A percentile compares a stretch with the other conserved stretches of the same genome.
phyloP scores from a whole-genome alignment of 2,797 vertebrate genomes.

The Rhynchotus rufescens region DNA sequence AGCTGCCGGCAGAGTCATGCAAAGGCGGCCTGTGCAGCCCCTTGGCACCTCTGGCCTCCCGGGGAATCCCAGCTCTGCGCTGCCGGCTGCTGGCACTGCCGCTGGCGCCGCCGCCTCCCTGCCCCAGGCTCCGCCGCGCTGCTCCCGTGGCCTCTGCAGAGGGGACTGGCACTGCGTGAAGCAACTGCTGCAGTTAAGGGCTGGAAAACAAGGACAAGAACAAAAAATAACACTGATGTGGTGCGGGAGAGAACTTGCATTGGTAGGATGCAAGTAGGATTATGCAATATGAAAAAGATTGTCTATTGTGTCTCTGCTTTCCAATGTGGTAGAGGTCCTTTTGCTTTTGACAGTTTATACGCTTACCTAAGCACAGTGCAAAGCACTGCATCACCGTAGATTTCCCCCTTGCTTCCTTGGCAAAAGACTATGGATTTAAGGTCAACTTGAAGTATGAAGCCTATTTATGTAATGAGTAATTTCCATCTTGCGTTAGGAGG shows the following conservation, averaged over 20 bases:
- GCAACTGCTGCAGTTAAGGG: neutral
- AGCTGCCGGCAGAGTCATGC: neutral
- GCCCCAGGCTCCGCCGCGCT: neutral
- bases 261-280: neutral
- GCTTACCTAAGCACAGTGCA: neutral
- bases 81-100: too few species aligned
- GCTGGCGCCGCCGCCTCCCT: neutral
- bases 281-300: neutral
- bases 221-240: neutral
- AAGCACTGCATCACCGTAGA: neutral
- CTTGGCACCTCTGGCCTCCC: neutral
- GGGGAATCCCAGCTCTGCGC: neutral
- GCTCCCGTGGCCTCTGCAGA: slow-evolving; percentile 33
- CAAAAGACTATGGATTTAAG: slow-evolving; percentile 37
- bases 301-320: neutral
- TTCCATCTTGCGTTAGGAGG: slow-evolving; percentile 42
- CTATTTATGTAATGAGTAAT: slow-evolving; percentile 46
- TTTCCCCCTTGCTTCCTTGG: slow-evolving; percentile 9
- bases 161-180: neutral
- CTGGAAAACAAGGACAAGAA: neutral
- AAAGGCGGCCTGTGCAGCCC: neutral
- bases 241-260: neutral
- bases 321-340: neutral
- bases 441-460: slow-evolving; percentile 41
- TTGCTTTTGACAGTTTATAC: neutral